Percentiles rank a stretch among this genome's conserved stretches.
phyloP scores from a whole-genome alignment of 2,113 vertebrate genomes.

The Sturnira hondurensis region DNA sequence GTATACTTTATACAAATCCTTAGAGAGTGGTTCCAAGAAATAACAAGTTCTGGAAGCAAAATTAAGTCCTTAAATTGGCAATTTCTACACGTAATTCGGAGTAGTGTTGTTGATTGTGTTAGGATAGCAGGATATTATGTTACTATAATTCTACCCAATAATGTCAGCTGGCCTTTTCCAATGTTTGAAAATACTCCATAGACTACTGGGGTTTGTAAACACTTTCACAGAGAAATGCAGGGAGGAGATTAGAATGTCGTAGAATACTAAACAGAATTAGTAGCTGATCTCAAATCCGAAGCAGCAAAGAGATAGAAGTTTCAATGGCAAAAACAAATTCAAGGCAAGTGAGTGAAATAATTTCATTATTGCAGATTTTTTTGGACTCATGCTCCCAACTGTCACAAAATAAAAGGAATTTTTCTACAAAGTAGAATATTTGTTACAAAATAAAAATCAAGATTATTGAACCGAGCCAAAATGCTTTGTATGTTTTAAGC shows the following conservation, averaged over 20 bases:
- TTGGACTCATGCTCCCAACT: not conserved
- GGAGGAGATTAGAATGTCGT: not conserved
- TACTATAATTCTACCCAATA: not conserved
- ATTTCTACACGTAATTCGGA: not conserved
- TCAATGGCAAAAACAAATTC: not conserved
- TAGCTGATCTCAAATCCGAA: not conserved
- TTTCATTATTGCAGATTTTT: not conserved
- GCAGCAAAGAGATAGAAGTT: not conserved
- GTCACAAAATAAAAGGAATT: not conserved
- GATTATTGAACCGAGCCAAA: not conserved
- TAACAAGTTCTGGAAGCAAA: not conserved
- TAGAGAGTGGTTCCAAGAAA: not conserved
- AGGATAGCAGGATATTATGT: not conserved
- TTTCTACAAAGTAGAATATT: not conserved
- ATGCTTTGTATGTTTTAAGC: not conserved
- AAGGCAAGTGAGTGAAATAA: not conserved
- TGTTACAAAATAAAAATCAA: not conserved
- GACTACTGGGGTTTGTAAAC: not conserved
- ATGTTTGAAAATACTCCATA: not conserved
- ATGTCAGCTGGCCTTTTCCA: not conserved
- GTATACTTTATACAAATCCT: not conserved
- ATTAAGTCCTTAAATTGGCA: slow-evolving; percentile 12
- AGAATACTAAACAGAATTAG: not conserved
- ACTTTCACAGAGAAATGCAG: not conserved
- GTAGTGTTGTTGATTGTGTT: not conserved